Evolutionary conservation across 1,140 invertebrate species (phyloP).

Genomic region (Drosophila equinoxialis): DNA sequence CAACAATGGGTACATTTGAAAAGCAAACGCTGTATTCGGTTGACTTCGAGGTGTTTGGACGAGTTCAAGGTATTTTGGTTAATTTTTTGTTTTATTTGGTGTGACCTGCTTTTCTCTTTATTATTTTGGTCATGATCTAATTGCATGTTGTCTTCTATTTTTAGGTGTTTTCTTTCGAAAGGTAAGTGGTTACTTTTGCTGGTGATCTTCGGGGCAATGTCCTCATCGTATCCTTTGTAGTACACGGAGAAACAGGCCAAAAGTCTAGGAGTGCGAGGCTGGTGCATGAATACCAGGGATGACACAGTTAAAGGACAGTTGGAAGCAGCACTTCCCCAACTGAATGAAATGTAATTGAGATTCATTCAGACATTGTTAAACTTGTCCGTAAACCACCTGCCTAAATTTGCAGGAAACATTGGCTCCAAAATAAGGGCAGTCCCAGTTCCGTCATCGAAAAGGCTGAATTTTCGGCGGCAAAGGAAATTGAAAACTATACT

Average conservation of each 20-base stretch:
- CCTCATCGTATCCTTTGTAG: slow-evolving; percentile 76
- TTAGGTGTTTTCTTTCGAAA: slow-evolving; percentile 75
- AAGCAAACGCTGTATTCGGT: slow-evolving; percentile 34
- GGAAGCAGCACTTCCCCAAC: slow-evolving; percentile 85
- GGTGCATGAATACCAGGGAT: slow-evolving; percentile 88
- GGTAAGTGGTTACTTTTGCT: slow-evolving; percentile 38
- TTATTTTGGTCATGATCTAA: slow-evolving; percentile 8
- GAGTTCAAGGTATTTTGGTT: slow-evolving; percentile 84
- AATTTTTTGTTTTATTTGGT: slow-evolving; percentile 2
- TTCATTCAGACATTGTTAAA: slow-evolving; percentile 6
- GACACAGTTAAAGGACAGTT: slow-evolving; percentile 87
- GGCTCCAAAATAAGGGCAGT: slow-evolving; percentile 84
- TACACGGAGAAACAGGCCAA: slow-evolving; percentile 86
- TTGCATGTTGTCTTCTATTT: not conserved
- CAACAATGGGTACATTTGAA: slow-evolving; percentile 28
- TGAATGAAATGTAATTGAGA: slow-evolving; percentile 86
- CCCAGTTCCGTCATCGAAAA: slow-evolving; percentile 86
- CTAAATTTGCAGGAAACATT: slow-evolving; percentile 58
- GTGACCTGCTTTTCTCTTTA: slow-evolving; percentile 11
- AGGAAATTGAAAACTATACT: slow-evolving; percentile 45
- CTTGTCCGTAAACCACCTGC: slow-evolving; percentile 7
- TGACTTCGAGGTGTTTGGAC: slow-evolving; percentile 85
- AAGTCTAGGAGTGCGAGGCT: slow-evolving; percentile 86
- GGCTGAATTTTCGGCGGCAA: slow-evolving; percentile 83
- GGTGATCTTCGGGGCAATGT: not conserved